phyloP scores from a whole-genome alignment of 2,888 invertebrate species.

The Diarsia dahlii region DNA sequence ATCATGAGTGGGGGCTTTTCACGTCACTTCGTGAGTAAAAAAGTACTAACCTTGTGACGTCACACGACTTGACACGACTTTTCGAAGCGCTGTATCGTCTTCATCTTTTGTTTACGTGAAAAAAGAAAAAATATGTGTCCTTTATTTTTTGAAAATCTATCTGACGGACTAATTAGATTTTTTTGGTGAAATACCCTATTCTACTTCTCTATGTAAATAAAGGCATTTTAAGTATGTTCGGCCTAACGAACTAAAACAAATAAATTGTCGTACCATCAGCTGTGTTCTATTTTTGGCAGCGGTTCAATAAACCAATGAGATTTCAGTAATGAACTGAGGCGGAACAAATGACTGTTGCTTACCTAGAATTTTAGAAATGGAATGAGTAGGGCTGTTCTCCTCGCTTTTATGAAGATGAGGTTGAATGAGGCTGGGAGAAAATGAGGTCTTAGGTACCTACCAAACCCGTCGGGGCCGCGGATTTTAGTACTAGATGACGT shows the following conservation, averaged over 20 bases:
- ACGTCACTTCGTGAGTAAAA: too few relatives aligned
- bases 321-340: constrained; percentile 65
- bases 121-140: too few relatives aligned
- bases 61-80: too few relatives aligned
- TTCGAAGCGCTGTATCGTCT: too few relatives aligned
- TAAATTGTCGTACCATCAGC: constrained; percentile 66
- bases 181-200: too few relatives aligned
- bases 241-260: constrained; percentile 60
- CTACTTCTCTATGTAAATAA: constrained; percentile 39
- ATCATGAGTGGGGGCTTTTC: too few relatives aligned
- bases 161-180: too few relatives aligned
- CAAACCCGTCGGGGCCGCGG: too few relatives aligned
- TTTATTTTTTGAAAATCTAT: too few relatives aligned
- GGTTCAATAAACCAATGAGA: constrained; percentile 70
- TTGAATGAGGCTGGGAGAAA: constrained; percentile 13
- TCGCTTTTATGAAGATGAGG: constrained; percentile 17
- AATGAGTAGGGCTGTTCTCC: constrained; percentile 25
- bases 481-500: too few relatives aligned
- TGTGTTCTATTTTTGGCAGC: constrained; percentile 72
- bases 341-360: constrained; percentile 48
- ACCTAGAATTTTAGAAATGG: constrained; percentile 25
- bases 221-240: constrained; percentile 45
- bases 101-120: too few relatives aligned
- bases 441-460: background rate
- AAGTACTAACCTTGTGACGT: too few relatives aligned